Conservation (phyloP, 2,113 vertebrate genomes). For the Ursus arctos region DNA sequence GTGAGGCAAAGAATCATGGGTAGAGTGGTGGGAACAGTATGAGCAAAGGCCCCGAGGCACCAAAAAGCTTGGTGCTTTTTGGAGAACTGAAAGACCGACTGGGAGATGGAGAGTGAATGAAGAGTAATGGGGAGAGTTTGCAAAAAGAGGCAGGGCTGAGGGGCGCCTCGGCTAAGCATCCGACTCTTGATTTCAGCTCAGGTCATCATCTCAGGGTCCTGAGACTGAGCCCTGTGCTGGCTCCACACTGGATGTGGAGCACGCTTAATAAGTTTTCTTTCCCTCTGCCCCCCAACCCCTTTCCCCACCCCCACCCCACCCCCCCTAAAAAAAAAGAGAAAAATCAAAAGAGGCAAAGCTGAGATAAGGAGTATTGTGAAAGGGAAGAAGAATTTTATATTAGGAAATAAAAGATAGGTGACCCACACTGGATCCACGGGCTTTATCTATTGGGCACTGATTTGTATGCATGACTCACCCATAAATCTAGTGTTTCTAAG, state of each 20-base stretch:
- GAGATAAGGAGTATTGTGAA: not conserved
- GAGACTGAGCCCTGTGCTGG: too few relatives aligned
- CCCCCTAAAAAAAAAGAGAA: not conserved
- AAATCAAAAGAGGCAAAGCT: not conserved
- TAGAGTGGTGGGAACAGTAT: not conserved
- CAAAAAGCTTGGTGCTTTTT: not conserved
- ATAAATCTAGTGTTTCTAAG: not conserved
- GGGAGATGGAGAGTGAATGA: not conserved
- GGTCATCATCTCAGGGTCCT: too few relatives aligned
- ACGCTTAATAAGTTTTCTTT: too few relatives aligned
- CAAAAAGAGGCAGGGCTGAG: not conserved
- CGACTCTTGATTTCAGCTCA: too few relatives aligned
- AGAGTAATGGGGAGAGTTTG: not conserved
- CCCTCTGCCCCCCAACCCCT: too few relatives aligned
- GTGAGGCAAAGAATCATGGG: not conserved
- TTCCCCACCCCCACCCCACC: too few relatives aligned
- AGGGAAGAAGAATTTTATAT: not conserved
- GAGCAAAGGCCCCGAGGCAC: not conserved
- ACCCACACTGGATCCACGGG: not conserved
- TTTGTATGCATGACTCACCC: not conserved
- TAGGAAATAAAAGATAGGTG: not conserved
- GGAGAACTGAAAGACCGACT: not conserved
- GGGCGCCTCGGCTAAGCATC: too few relatives aligned
- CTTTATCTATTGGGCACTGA: not conserved
- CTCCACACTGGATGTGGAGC: too few relatives aligned